Conservation (phyloP, 1,140 invertebrate species). For the Sycophila sp. region DNA sequence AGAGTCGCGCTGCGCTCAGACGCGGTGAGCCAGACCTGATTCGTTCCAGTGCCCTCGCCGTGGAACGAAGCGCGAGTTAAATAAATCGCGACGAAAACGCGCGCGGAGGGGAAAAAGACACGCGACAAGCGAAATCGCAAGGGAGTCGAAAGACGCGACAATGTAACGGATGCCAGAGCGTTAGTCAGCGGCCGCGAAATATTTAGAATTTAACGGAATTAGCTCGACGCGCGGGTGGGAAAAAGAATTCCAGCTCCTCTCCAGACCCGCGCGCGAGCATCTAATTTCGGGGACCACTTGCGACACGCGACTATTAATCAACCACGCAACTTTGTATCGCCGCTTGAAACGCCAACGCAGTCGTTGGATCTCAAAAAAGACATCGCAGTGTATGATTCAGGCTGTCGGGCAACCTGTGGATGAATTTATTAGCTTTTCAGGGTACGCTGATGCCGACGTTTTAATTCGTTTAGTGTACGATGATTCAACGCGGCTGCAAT, state of each 20-base stretch:
- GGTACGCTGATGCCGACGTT: too few relatives aligned
- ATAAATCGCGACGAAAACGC: background rate
- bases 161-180: background rate
- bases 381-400: too few relatives aligned
- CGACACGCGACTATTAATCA: background rate
- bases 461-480: too few relatives aligned
- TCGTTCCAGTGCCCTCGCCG: background rate
- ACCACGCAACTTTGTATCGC: background rate
- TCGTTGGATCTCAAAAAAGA: too few relatives aligned
- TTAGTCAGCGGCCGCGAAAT: background rate
- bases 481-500: too few relatives aligned
- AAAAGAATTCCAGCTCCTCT: background rate
- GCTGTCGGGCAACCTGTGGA: too few relatives aligned
- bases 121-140: too few relatives aligned
- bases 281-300: background rate
- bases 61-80: background rate
- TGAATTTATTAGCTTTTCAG: too few relatives aligned
- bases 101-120: background rate
- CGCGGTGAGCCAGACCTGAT: background rate
- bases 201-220: slow-evolving; percentile 17
- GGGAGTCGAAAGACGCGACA: background rate
- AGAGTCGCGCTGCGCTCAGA: background rate
- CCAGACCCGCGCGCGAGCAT: background rate
- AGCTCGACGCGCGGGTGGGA: background rate
- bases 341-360: too few relatives aligned